Percentiles rank a stretch among this genome's conserved stretches.
Conservation (phyloP, 2,113 vertebrate genomes). For the Crotalus horridus region DNA sequence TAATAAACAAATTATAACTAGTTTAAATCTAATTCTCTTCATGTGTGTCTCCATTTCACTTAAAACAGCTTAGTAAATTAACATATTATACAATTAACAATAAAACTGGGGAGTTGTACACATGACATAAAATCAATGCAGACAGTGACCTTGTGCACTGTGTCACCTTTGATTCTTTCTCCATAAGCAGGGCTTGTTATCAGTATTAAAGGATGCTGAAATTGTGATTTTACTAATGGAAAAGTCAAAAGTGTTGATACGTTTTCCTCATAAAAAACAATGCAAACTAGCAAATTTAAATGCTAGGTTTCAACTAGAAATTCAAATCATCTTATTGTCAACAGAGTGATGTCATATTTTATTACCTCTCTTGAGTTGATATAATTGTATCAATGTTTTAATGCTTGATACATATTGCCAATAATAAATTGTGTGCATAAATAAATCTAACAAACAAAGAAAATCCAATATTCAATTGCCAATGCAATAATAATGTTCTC, state of each 20-base stretch:
- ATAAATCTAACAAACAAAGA: slow-evolving; percentile 52
- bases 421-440: slow-evolving; percentile 79
- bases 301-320: slow-evolving; percentile 81
- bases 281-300: slow-evolving; percentile 71
- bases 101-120: background rate
- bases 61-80: slow-evolving; percentile 9
- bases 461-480: slow-evolving; percentile 75
- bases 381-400: slow-evolving; percentile 86
- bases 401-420: slow-evolving; percentile 75
- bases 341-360: slow-evolving; percentile 70
- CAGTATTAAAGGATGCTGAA: background rate
- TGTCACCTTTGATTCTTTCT: background rate
- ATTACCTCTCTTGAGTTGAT: slow-evolving; percentile 71
- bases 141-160: background rate
- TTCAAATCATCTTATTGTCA: slow-evolving; percentile 68
- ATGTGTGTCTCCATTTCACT: background rate
- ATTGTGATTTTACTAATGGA: slow-evolving; percentile 50
- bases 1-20: background rate
- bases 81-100: slow-evolving; percentile 23
- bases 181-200: background rate
- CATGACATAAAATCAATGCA: slow-evolving; percentile 17
- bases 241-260: slow-evolving; percentile 59
- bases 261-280: slow-evolving; percentile 69
- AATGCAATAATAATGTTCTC: slow-evolving; percentile 77
- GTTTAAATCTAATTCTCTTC: background rate